A percentile compares a stretch with the other conserved stretches of the same genome.
phyloP scores from a whole-genome alignment of 2,888 invertebrate species.

The Notocelia uddmanniana region DNA sequence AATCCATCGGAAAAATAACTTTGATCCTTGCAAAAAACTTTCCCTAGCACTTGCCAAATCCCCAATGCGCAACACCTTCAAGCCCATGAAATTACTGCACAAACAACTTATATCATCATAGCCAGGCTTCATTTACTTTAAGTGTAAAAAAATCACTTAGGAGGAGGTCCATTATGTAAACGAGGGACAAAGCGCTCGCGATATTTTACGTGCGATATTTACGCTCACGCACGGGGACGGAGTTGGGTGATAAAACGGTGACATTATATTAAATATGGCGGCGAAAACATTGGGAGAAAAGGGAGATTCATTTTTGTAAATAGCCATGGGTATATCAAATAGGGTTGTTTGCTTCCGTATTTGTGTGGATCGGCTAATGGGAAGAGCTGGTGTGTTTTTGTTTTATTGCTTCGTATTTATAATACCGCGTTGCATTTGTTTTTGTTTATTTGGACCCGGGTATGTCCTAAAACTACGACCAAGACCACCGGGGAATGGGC shows the following conservation, averaged over 20 bases:
- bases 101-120: slow-evolving; percentile 17
- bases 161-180: slow-evolving; percentile 52
- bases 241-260: slow-evolving; percentile 41
- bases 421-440: slow-evolving; percentile 12
- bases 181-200: slow-evolving; percentile 46
- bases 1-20: neutral
- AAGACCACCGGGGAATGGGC: too few relatives aligned
- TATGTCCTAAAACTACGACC: too few relatives aligned
- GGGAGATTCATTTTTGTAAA: slow-evolving; percentile 38
- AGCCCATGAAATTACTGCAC: neutral
- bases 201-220: slow-evolving; percentile 44
- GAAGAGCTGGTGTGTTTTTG: slow-evolving; percentile 4
- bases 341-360: neutral
- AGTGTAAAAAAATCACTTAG: slow-evolving; percentile 50
- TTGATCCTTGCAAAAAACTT: neutral
- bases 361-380: slow-evolving; percentile 11
- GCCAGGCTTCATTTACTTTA: slow-evolving; percentile 40
- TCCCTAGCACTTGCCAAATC: neutral
- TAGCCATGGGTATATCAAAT: slow-evolving; percentile 10
- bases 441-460: neutral
- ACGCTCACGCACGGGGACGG: slow-evolving; percentile 32
- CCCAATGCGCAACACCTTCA: neutral
- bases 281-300: slow-evolving; percentile 32
- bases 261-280: slow-evolving; percentile 44
- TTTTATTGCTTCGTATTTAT: slow-evolving; percentile 20